Conservation (phyloP, 2,888 invertebrate genomes). For the Phrixothrix hirtus region DNA sequence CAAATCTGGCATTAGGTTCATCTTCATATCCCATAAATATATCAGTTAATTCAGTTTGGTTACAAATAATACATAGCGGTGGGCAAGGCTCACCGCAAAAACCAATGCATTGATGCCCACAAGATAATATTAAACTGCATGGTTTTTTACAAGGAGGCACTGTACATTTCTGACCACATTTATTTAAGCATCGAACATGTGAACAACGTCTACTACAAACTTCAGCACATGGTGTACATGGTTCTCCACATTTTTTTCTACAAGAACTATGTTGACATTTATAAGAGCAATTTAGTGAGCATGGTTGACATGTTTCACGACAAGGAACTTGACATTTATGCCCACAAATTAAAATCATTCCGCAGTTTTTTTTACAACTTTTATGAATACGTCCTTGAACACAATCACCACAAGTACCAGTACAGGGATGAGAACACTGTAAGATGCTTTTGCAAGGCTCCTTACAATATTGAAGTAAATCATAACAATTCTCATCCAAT, state of each 20-base stretch:
- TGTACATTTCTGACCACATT: slow-evolving; percentile 58
- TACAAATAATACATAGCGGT: slow-evolving; percentile 62
- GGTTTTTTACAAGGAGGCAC: slow-evolving; percentile 56
- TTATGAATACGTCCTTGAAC: slow-evolving; percentile 64
- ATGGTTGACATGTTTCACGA: slow-evolving; percentile 62
- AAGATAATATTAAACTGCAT: slow-evolving; percentile 55
- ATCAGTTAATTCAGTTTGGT: slow-evolving; percentile 56
- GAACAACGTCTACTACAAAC: slow-evolving; percentile 51
- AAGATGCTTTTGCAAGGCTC: slow-evolving; percentile 56
- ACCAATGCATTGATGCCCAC: slow-evolving; percentile 69
- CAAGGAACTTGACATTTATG: slow-evolving; percentile 64
- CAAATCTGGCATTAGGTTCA: slow-evolving; percentile 61
- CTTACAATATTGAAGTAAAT: slow-evolving; percentile 54
- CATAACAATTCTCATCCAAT: slow-evolving; percentile 19
- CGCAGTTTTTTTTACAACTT: slow-evolving; percentile 62
- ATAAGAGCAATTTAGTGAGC: slow-evolving; percentile 57
- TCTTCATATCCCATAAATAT: slow-evolving; percentile 58
- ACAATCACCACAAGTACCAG: slow-evolving; percentile 62
- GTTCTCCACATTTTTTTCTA: slow-evolving; percentile 53
- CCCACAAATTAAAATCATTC: slow-evolving; percentile 63
- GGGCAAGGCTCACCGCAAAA: slow-evolving; percentile 75
- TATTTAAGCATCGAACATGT: slow-evolving; percentile 58
- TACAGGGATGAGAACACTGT: slow-evolving; percentile 60
- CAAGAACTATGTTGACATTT: slow-evolving; percentile 62
- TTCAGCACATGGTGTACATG: slow-evolving; percentile 51